Evolutionary conservation across 2,888 invertebrate species (phyloP).

Genomic region (Sminthurinus aureus): DNA sequence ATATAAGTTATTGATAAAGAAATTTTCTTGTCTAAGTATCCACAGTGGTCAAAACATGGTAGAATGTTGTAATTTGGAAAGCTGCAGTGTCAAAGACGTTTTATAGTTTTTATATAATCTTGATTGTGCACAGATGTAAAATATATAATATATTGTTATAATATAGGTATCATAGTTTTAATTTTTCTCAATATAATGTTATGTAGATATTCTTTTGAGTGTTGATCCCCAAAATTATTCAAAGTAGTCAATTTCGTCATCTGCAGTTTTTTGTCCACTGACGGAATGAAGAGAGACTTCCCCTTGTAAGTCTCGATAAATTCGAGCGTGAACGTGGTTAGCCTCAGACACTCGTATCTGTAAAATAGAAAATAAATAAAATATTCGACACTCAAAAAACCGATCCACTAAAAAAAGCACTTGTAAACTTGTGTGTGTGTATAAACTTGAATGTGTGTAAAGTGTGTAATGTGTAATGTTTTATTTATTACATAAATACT

Average conservation of each 20-base stretch:
- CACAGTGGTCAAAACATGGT: not conserved
- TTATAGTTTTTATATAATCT: not conserved
- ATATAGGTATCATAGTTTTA: too few species aligned
- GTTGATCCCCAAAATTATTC: conserved; percentile 56
- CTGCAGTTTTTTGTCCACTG: conserved; percentile 60
- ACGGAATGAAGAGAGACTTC: conserved; percentile 59
- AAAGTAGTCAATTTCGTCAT: conserved; percentile 60
- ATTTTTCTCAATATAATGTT: too few species aligned
- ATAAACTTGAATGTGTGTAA: too few species aligned
- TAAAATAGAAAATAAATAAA: conserved; percentile 2
- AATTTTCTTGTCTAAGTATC: not conserved
- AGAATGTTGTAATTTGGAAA: too few species aligned
- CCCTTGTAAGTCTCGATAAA: conserved; percentile 62
- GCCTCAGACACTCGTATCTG: conserved; percentile 60
- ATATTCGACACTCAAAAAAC: too few species aligned
- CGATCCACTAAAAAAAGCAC: too few species aligned
- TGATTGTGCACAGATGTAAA: too few species aligned
- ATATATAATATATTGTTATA: too few species aligned
- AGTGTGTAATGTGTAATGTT: too few species aligned
- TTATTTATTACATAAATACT: too few species aligned
- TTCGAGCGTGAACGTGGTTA: conserved; percentile 62
- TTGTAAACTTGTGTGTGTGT: too few species aligned
- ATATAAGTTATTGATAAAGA: not conserved
- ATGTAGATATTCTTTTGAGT: not conserved
- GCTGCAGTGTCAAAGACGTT: not conserved